Conservation (phyloP, 2,797 vertebrate genomes). For the Neosilurus mollespiculum region DNA sequence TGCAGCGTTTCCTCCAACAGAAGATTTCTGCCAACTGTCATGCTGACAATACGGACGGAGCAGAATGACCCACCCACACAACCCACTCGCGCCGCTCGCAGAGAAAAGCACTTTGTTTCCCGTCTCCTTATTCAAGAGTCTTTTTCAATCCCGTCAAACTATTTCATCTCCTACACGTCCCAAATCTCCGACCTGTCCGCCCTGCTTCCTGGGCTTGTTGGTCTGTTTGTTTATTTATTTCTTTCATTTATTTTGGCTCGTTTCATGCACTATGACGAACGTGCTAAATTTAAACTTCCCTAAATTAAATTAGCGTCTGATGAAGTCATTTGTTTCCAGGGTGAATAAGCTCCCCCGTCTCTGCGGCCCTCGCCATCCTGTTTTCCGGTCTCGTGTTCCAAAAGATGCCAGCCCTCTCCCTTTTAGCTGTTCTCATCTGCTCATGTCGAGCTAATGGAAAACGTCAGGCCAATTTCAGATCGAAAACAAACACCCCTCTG, state of each 20-base stretch:
- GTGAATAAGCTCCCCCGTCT: slow-evolving; percentile 41
- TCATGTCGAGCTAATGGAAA: slow-evolving; percentile 6
- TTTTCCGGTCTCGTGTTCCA: slow-evolving; percentile 37
- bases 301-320: slow-evolving; percentile 51
- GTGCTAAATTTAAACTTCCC: slow-evolving; percentile 51
- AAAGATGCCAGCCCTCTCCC: slow-evolving; percentile 6
- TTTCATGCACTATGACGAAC: slow-evolving; percentile 43
- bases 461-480: background rate
- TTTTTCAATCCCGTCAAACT: slow-evolving; percentile 12
- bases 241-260: background rate
- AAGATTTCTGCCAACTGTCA: slow-evolving; percentile 50
- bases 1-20: slow-evolving; percentile 47
- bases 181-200: background rate
- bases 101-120: slow-evolving; percentile 23
- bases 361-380: slow-evolving; percentile 19
- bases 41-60: slow-evolving; percentile 47
- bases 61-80: slow-evolving; percentile 47
- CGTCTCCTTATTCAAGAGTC: background rate
- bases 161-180: slow-evolving; percentile 5
- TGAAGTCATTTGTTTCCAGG: slow-evolving; percentile 51
- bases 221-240: background rate
- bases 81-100: slow-evolving; percentile 7
- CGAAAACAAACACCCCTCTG: background rate
- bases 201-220: no score
- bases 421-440: background rate